Evolutionary conservation across 1,140 invertebrate genomes (phyloP).

Genomic region (Drosophila subobscura): DNA sequence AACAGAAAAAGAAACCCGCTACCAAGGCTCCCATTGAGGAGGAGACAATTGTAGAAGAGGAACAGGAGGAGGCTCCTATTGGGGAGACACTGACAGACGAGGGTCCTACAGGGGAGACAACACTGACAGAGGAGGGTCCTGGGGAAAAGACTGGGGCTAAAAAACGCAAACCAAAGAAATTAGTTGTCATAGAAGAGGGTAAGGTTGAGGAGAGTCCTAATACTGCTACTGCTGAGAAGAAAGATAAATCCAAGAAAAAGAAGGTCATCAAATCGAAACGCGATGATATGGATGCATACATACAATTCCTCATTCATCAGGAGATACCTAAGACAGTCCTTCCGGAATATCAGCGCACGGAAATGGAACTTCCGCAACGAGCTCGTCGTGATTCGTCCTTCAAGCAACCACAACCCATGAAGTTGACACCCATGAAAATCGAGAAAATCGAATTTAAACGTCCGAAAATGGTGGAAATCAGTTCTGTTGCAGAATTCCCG

Average conservation of each 20-base stretch:
- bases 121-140: slow-evolving; percentile 54
- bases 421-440: slow-evolving; percentile 74
- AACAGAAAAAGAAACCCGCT: slow-evolving; percentile 65
- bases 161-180: slow-evolving; percentile 63
- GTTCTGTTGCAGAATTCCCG: slow-evolving; percentile 71
- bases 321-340: slow-evolving; percentile 83
- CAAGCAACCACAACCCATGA: slow-evolving; percentile 71
- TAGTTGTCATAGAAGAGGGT: slow-evolving; percentile 31
- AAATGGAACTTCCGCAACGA: slow-evolving; percentile 71
- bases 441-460: slow-evolving; percentile 70
- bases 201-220: slow-evolving; percentile 52
- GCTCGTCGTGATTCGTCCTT: slow-evolving; percentile 70
- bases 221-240: slow-evolving; percentile 40
- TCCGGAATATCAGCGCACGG: slow-evolving; percentile 72
- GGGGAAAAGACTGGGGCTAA: slow-evolving; percentile 59
- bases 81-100: too few species aligned
- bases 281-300: slow-evolving; percentile 82
- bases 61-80: slow-evolving; percentile 3
- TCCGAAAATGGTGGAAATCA: slow-evolving; percentile 69
- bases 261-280: slow-evolving; percentile 70
- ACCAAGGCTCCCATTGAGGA: slow-evolving; percentile 53
- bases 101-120: slow-evolving; percentile 16
- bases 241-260: slow-evolving; percentile 71
- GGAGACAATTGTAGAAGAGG: slow-evolving; percentile 52
- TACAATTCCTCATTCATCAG: slow-evolving; percentile 77